Base-by-base conservation (phyloP, 1,140 invertebrate genomes). In the Brachionus paranguensis region DNA sequence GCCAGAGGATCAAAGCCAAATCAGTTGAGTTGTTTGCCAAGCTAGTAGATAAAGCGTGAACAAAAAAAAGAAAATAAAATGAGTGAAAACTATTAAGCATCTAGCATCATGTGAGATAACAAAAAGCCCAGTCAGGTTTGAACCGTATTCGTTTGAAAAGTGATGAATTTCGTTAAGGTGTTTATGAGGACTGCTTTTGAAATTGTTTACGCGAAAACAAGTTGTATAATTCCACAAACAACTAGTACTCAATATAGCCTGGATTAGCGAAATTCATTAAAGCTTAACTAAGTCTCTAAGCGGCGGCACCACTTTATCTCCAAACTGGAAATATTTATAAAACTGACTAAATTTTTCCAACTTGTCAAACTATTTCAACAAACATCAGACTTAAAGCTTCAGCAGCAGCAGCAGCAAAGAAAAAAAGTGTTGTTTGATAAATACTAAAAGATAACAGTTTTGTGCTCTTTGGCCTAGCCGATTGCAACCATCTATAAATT, bases 201-300 rank as follows among this genome's bases (percentile, higher is more conserved):
- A 43, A 74, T 43, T 74, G 70, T 74, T 74, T 74, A 74, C 70
- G 17, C 45, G 45, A 76, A 76, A 76, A 76, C 72, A 76, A 76
- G 72, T 76, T 76, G 72, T 50, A 76, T 76, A 76, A 76, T 76
- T 27, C 43, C 20, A 76, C 29, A 76, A 76, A 76, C 72, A 76
- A 76, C 72, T 76, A 76, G 43, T 76, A 76, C 72, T 76, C 72
- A 76, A 74, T 45, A 45, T 43, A 74, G 41, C 43, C 47, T 76
- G 24, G 17, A 41, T 68, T 20, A 72, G 37, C 37, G 37, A 72
- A 41, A 76, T 50, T 76, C 72, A 76, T 76, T 76, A 76, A 76
- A 76, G 72, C 72, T 50, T 76, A 76, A 76, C 72, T 76, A 76
- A 76, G 72, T 76, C 72, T 50, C 72, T 76, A 76, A 76, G 10